Evolutionary conservation across 2,888 invertebrate species (phyloP).

Genomic region (Campoplex capitator): DNA sequence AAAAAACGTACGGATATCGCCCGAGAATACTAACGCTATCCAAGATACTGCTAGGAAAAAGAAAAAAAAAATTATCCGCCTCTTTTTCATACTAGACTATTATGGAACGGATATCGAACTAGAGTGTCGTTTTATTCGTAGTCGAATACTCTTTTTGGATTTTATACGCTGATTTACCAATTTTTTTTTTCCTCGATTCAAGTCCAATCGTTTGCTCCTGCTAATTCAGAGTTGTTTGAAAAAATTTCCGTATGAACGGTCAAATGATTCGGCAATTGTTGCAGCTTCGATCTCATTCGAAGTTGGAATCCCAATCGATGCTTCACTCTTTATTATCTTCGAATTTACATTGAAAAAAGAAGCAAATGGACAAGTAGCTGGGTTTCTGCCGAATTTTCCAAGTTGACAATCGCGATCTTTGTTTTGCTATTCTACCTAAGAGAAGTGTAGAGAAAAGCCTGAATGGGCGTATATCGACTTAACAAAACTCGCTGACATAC

Average conservation of each 20-base stretch:
- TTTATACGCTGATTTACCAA: too few relatives aligned
- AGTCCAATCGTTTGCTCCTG: too few relatives aligned
- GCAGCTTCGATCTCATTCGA: background rate
- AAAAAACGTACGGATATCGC: conserved; percentile 12
- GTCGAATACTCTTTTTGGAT: too few relatives aligned
- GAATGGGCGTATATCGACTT: conserved; percentile 53
- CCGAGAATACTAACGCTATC: conserved; percentile 27
- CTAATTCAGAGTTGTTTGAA: too few relatives aligned
- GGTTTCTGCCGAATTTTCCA: background rate
- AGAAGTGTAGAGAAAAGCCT: conserved; percentile 32
- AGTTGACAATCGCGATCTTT: background rate
- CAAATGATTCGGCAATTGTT: background rate
- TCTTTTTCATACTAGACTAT: background rate
- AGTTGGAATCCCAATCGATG: background rate
- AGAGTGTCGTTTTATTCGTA: background rate
- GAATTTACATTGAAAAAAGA: too few relatives aligned
- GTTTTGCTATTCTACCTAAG: background rate
- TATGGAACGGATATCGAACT: background rate
- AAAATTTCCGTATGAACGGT: too few relatives aligned
- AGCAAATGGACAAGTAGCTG: background rate
- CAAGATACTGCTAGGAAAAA: background rate
- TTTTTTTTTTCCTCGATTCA: too few relatives aligned
- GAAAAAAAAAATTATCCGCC: background rate
- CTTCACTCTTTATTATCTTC: too few relatives aligned
- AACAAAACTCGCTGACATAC: conserved; percentile 77